Evolutionary conservation across 2,888 invertebrate species (phyloP).

Genomic region (Diogma glabrata): DNA sequence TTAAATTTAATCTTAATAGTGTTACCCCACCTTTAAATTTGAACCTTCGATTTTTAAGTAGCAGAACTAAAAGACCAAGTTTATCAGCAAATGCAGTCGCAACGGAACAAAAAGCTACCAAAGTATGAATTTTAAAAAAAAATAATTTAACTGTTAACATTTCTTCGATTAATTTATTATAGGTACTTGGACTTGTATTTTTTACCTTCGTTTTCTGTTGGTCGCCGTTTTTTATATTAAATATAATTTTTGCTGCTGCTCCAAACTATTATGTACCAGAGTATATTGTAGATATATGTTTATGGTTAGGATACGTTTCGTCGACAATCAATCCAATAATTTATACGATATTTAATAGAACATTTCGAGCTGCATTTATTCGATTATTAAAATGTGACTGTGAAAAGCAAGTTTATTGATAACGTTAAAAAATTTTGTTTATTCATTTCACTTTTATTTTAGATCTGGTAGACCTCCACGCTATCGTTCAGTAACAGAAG

Average conservation of each 20-base stretch:
- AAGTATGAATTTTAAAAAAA: conserved; percentile 33
- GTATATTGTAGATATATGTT: conserved; percentile 58
- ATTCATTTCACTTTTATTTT: conserved; percentile 20
- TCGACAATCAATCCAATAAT: conserved; percentile 90
- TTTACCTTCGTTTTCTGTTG: conserved; percentile 87
- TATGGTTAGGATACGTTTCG: conserved; percentile 87
- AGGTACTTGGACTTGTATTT: conserved; percentile 77
- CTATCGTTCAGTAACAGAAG: conserved; percentile 58
- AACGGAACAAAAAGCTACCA: conserved; percentile 92
- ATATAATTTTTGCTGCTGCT: conserved; percentile 77
- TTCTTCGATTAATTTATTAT: not conserved
- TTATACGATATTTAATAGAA: conserved; percentile 85
- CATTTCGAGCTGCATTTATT: conserved; percentile 76
- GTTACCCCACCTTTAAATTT: conserved; percentile 49
- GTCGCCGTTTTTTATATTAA: conserved; percentile 85
- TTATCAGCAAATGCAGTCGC: conserved; percentile 69
- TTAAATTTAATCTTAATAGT: conserved; percentile 49
- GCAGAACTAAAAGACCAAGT: conserved; percentile 55
- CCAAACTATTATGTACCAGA: conserved; percentile 65
- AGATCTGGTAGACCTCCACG: conserved; percentile 60
- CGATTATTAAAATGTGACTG: conserved; percentile 64
- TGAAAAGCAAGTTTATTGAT: conserved; percentile 44
- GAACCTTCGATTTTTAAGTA: conserved; percentile 53
- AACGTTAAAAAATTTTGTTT: conserved; percentile 4
- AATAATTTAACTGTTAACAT: not conserved